Conservation (phyloP, 2,888 invertebrate species). For the Metopia argyrocephala region DNA sequence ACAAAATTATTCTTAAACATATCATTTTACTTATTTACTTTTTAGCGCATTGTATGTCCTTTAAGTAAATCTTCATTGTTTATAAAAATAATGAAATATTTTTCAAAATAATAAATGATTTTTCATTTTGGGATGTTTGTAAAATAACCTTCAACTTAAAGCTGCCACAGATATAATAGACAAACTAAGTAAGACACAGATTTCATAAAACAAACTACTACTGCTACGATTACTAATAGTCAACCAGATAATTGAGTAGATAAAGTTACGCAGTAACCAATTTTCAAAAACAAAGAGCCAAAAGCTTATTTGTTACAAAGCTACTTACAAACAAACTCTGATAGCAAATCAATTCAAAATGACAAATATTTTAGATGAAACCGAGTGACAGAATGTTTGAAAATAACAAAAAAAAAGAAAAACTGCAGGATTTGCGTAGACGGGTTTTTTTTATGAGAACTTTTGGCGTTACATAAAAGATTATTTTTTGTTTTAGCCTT, state of each 20-base stretch:
- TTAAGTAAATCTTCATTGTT: too few relatives aligned
- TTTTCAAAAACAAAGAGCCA: slow-evolving; percentile 33
- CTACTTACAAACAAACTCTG: neutral
- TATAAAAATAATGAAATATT: neutral
- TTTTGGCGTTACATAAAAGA: slow-evolving; percentile 53
- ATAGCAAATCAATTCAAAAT: neutral
- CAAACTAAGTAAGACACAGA: neutral
- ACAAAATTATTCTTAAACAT: too few relatives aligned
- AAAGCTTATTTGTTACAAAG: neutral
- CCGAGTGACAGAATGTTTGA: neutral
- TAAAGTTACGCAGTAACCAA: slow-evolving; percentile 53
- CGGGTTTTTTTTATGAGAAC: slow-evolving; percentile 27
- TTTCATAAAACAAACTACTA: neutral
- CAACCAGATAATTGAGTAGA: slow-evolving; percentile 54
- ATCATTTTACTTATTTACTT: too few relatives aligned
- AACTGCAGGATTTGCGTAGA: slow-evolving; percentile 32
- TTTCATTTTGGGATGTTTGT: slow-evolving; percentile 1
- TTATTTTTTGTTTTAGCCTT: neutral
- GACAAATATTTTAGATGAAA: neutral
- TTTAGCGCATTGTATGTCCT: too few relatives aligned
- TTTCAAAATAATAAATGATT: slow-evolving; percentile 24
- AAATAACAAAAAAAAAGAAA: too few relatives aligned
- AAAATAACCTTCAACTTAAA: slow-evolving; percentile 52
- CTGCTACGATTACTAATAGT: neutral
- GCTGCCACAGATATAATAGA: slow-evolving; percentile 3